Percentiles rank a stretch among this genome's conserved stretches.
Evolutionary conservation across 1,140 invertebrate species (phyloP).

Genomic region (Polyergus mexicanus): DNA sequence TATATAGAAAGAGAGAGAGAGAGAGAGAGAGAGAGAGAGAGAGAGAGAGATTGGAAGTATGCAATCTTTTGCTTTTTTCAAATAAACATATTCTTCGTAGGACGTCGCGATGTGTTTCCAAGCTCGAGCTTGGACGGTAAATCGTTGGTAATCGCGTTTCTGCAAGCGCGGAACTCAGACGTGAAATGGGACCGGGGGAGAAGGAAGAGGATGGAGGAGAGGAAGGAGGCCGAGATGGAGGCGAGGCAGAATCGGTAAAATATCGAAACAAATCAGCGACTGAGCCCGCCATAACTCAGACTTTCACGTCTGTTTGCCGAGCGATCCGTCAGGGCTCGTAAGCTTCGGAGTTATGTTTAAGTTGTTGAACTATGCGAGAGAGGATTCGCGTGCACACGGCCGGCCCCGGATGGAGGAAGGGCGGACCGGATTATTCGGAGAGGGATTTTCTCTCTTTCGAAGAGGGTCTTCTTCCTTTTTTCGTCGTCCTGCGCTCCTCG

Average conservation of each 20-base stretch:
- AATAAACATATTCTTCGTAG: slow-evolving; percentile 44
- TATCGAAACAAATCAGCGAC: slow-evolving; percentile 86
- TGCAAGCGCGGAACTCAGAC: slow-evolving; percentile 52
- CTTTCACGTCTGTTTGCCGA: slow-evolving; percentile 84
- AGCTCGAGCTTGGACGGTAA: slow-evolving; percentile 42
- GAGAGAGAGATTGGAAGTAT: not conserved
- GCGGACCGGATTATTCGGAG: slow-evolving; percentile 78
- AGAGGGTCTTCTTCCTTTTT: slow-evolving; percentile 65
- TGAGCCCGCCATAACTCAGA: slow-evolving; percentile 85
- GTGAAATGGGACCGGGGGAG: slow-evolving; percentile 15
- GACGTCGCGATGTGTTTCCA: slow-evolving; percentile 2
- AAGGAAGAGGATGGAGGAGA: slow-evolving; percentile 17
- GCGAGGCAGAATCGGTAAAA: slow-evolving; percentile 83
- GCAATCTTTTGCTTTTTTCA: not conserved
- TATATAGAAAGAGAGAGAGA: not conserved
- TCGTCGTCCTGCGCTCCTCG: slow-evolving; percentile 1
- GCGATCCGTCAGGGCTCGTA: slow-evolving; percentile 84
- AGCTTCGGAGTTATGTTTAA: slow-evolving; percentile 86
- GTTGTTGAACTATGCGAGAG: slow-evolving; percentile 84
- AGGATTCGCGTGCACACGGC: slow-evolving; percentile 65
- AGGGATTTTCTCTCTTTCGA: slow-evolving; percentile 78
- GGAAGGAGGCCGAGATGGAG: slow-evolving; percentile 31
- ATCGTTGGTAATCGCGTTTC: slow-evolving; percentile 58
- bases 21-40: not conserved
- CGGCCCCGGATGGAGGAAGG: slow-evolving; percentile 19